Evolutionary conservation across 2,113 vertebrate genomes (phyloP).

Genomic region (Aix galericulata): DNA sequence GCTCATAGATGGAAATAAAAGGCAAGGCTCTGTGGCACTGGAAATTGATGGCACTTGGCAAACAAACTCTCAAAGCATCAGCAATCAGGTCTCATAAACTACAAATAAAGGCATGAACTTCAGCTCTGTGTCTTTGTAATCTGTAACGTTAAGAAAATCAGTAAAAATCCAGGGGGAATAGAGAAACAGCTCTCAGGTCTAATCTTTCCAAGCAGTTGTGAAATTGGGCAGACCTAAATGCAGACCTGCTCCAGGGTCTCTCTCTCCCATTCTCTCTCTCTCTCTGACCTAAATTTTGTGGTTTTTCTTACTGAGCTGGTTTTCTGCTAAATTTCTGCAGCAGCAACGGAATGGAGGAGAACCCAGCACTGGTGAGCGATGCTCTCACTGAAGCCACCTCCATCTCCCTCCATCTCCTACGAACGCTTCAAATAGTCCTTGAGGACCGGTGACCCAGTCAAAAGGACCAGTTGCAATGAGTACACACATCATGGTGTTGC

Average conservation of each 20-base stretch:
- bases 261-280: not conserved
- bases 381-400: not conserved
- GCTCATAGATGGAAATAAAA: rapidly evolving
- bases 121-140: not conserved
- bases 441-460: not conserved
- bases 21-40: not conserved
- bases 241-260: too few species aligned
- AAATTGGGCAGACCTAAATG: not conserved
- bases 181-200: not conserved
- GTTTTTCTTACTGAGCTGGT: not conserved
- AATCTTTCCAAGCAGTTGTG: not conserved
- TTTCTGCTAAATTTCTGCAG: not conserved
- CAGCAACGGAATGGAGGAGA: not conserved
- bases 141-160: not conserved
- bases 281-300: not conserved
- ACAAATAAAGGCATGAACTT: not conserved
- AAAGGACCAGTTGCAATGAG: not conserved
- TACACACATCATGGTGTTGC: too few species aligned
- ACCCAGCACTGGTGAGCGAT: not conserved
- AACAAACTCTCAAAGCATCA: not conserved
- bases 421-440: not conserved
- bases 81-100: rapidly evolving
- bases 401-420: rapidly evolving
- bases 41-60: not conserved
- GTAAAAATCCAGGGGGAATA: not conserved